Percentiles rank a stretch among this genome's conserved stretches.
Evolutionary conservation across 2,797 vertebrate genomes (phyloP).

Genomic region (Tamandua tetradactyla): DNA sequence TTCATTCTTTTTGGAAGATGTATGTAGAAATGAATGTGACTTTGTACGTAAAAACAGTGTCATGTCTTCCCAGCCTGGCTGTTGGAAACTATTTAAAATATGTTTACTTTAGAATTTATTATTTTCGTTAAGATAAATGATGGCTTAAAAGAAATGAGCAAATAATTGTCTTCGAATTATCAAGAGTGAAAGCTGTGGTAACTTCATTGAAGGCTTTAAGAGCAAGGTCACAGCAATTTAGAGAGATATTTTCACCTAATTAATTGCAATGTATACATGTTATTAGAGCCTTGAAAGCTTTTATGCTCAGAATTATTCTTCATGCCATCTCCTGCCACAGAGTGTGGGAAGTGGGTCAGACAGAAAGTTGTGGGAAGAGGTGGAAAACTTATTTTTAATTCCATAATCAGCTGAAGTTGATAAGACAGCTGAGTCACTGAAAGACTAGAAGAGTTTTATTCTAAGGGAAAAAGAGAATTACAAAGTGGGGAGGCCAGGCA

Average conservation of each 20-base stretch:
- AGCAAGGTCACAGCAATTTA: constrained; percentile 59
- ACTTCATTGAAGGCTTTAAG: constrained; percentile 65
- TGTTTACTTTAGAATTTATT: constrained; percentile 59
- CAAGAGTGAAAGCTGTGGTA: neutral
- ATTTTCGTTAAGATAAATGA: constrained; percentile 61
- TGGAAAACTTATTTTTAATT: neutral
- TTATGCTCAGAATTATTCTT: constrained; percentile 53
- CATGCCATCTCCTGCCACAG: neutral
- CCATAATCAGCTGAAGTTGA: constrained; percentile 17
- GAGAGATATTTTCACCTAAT: constrained; percentile 48
- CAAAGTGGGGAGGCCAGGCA: neutral
- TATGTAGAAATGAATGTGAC: constrained; percentile 25
- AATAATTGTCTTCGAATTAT: constrained; percentile 60
- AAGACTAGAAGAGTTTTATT: neutral
- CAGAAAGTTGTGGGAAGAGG: constrained; percentile 49
- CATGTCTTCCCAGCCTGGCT: constrained; percentile 26
- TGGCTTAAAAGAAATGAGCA: constrained; percentile 54
- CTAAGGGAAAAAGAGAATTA: neutral
- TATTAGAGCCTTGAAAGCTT: constrained; percentile 55
- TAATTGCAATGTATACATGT: constrained; percentile 49
- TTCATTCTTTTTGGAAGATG: constrained; percentile 7
- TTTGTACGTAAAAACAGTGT: constrained; percentile 41
- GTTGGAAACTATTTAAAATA: constrained; percentile 45
- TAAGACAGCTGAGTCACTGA: constrained; percentile 6
- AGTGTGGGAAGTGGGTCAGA: constrained; percentile 35